phyloP scores from a whole-genome alignment of 2,797 vertebrate genomes.

The Myotis daubentonii region DNA sequence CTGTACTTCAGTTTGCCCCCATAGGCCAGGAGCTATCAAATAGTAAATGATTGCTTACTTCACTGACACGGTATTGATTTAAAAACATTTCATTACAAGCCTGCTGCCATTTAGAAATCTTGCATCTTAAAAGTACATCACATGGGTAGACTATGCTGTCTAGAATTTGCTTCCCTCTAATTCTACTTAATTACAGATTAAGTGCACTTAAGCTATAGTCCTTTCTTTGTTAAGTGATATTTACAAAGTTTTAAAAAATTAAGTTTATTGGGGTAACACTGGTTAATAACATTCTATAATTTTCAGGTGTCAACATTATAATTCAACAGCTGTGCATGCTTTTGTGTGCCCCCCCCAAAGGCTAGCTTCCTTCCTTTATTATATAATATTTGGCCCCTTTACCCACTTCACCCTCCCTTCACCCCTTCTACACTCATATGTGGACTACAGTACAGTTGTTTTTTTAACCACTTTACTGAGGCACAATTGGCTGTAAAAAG shows the following conservation, averaged over 20 bases:
- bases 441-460: background rate
- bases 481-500: background rate
- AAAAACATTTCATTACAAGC: slow-evolving; percentile 47
- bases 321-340: background rate
- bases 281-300: background rate
- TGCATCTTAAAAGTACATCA: background rate
- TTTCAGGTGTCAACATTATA: background rate
- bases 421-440: background rate
- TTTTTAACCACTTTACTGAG: background rate
- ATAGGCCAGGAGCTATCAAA: slow-evolving; percentile 91
- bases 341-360: background rate
- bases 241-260: background rate
- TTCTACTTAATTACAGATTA: background rate
- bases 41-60: slow-evolving; percentile 57
- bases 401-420: no score
- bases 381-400: background rate
- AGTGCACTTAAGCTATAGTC: background rate
- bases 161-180: background rate
- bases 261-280: background rate
- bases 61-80: background rate
- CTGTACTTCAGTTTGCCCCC: slow-evolving; percentile 91
- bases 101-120: slow-evolving; percentile 26
- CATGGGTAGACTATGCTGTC: background rate
- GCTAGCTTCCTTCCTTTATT: background rate
- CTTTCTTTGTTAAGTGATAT: background rate